Conservation (phyloP, 2,888 invertebrate species). For the Clanis bilineata region DNA sequence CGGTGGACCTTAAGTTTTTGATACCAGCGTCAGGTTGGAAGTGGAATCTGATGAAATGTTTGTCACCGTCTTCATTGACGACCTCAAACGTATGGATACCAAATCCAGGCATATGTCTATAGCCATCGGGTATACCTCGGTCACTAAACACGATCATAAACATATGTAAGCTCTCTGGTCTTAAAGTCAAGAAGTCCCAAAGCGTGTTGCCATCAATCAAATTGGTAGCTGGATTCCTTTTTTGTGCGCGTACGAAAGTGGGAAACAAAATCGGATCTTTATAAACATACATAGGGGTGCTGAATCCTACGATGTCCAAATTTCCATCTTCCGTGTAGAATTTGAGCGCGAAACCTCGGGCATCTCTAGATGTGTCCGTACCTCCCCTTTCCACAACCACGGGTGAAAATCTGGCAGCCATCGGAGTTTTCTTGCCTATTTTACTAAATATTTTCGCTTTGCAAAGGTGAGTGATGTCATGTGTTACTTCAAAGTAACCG, state of each 20-base stretch:
- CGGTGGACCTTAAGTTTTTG: constrained; percentile 85
- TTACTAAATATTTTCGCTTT: constrained; percentile 88
- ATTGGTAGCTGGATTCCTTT: constrained; percentile 93
- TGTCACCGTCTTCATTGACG: constrained; percentile 86
- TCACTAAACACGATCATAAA: constrained; percentile 91
- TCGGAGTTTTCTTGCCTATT: constrained; percentile 88
- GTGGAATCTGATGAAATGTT: constrained; percentile 93
- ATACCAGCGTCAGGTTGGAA: constrained; percentile 94
- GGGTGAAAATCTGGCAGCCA: constrained; percentile 90
- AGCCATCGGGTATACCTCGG: constrained; percentile 94
- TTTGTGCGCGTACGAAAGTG: constrained; percentile 95
- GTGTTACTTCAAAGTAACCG: constrained; percentile 91
- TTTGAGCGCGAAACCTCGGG: constrained; percentile 94
- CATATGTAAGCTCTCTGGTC: constrained; percentile 93
- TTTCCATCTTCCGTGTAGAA: constrained; percentile 95
- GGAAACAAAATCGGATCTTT: constrained; percentile 93
- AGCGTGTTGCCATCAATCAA: constrained; percentile 93
- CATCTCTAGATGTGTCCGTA: constrained; percentile 92
- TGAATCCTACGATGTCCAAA: constrained; percentile 95
- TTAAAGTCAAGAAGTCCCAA: constrained; percentile 94
- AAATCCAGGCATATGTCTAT: constrained; percentile 95
- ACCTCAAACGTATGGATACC: constrained; percentile 95
- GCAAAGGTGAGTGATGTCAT: constrained; percentile 88
- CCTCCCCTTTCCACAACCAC: constrained; percentile 93
- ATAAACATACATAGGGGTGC: constrained; percentile 94